phyloP scores from a whole-genome alignment of 37 sponge, comb jelly and placozoan genomes.

The Spongilla lacustris region DNA sequence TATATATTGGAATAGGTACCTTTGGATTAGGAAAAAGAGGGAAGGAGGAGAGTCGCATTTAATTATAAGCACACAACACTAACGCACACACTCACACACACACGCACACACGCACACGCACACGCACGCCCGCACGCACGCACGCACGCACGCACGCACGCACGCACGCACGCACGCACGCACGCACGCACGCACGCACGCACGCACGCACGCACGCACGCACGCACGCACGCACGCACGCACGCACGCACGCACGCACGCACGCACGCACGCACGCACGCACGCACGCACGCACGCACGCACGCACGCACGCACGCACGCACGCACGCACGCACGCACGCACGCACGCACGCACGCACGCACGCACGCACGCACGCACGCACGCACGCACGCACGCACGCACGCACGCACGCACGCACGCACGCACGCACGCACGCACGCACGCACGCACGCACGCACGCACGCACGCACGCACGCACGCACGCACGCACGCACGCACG shows the following conservation, averaged over 20 bases:
- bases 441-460: neutral
- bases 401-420: neutral
- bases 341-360: neutral
- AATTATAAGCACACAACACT: neutral
- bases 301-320: too few species aligned
- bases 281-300: neutral
- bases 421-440: neutral
- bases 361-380: neutral
- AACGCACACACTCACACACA: neutral
- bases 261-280: neutral
- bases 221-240: neutral
- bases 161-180: neutral
- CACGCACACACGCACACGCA: neutral
- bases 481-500: too few species aligned
- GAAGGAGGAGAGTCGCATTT: neutral
- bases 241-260: neutral
- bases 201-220: neutral
- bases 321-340: too few species aligned
- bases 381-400: too few species aligned
- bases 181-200: neutral
- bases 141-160: neutral
- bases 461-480: too few species aligned
- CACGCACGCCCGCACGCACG: neutral
- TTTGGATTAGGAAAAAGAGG: neutral
- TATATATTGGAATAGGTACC: neutral